Base-by-base conservation (phyloP, 2,888 invertebrate species). In the Polyploca ridens region DNA sequence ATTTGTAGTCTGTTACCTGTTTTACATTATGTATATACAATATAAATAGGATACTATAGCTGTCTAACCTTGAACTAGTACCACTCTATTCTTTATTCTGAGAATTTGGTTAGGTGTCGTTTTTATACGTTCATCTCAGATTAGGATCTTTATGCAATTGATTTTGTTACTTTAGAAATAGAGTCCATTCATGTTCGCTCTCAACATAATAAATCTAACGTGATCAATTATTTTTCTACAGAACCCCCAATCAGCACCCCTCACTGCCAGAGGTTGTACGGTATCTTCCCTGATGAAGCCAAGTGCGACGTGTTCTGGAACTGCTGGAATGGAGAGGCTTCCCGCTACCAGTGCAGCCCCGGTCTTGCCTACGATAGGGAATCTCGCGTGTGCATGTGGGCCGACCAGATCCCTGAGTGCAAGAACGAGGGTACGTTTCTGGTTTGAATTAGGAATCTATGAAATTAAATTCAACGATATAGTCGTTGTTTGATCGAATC, bases 261-360 rank as follows among this genome's bases (percentile, higher is more conserved):
- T 13, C 98, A 98, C 89, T 98, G 98, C 88, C 89, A 97, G 60
- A 95, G 98, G 67, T 93, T 98, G 75, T 98, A 98, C 90, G 98
- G 98, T 83, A 98, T 98, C 94, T 98, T 98, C 95, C 93, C 98
- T 71, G 98, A 98, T 85, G 97, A 96, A 64, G 94, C 94, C 77
- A 97, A 98, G 90, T 98, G 98, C 88, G 98, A 98, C 91, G 97
- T 97, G 16, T 98, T 98, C 97, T 98, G 98, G 98, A 98, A 98
- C 93, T 98, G 98, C 92, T 98, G 98, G 98, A 98, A 98, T 93
- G 98, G 98, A 63, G 98, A 98, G 89, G 96, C 98, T 6, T 98
- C 98, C 85, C 96, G 97, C 82, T 98, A 98, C 93, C 98, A 98
- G 90, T 98, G 98, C 95, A 98, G 98, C 77, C 98, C 98, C 79